A percentile compares a stretch with the other conserved stretches of the same genome.
phyloP scores from a whole-genome alignment of 1,140 invertebrate species.

The Brachystomella parvula region DNA sequence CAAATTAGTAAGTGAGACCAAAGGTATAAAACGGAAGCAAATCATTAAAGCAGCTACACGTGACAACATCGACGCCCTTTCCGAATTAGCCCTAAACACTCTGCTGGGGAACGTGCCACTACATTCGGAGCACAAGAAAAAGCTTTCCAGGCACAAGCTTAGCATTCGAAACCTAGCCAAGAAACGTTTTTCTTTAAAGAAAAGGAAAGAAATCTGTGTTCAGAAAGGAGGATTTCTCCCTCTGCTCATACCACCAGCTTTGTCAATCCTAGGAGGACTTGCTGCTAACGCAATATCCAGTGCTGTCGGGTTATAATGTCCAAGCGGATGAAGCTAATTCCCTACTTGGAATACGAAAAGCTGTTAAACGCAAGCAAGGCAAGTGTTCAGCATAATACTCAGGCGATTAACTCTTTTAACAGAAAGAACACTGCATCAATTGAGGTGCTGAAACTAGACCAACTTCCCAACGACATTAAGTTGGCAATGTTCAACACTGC shows the following conservation, averaged over 20 bases:
- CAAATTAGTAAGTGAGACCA: neutral
- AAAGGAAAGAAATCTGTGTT: neutral
- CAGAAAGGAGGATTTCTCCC: slow-evolving; percentile 13
- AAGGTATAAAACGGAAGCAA: neutral
- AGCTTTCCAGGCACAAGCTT: neutral
- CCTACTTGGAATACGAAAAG: neutral
- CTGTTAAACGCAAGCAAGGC: neutral
- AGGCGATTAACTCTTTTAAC: neutral
- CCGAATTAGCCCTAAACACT: slow-evolving; percentile 18
- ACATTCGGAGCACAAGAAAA: neutral
- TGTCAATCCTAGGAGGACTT: neutral
- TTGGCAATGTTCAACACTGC: neutral
- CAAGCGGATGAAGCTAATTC: slow-evolving; percentile 17
- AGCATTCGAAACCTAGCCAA: neutral
- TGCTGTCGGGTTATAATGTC: slow-evolving; percentile 14
- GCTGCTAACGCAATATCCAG: neutral
- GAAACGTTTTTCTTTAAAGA: neutral
- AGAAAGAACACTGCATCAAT: neutral
- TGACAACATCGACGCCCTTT: slow-evolving; percentile 11
- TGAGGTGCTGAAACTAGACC: neutral
- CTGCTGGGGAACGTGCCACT: slow-evolving; percentile 17
- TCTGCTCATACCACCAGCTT: slow-evolving; percentile 3
- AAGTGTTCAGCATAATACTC: neutral
- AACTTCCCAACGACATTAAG: neutral
- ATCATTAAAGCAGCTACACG: neutral